Conservation (phyloP, 1,140 invertebrate species). For the Drosophila erecta region DNA sequence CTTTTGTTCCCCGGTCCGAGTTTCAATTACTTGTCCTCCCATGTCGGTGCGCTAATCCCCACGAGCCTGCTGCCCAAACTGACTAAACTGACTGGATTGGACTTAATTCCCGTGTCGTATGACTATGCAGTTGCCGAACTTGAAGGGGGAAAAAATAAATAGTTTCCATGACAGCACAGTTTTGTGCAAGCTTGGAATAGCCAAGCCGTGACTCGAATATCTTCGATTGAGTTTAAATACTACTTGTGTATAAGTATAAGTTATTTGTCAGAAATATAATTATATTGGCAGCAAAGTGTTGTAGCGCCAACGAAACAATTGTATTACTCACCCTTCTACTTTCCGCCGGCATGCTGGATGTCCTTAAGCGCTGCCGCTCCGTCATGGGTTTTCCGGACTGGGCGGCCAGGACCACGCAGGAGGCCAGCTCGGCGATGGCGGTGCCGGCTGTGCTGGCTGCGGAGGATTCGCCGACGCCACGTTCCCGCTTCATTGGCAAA, state of each 20-base stretch:
- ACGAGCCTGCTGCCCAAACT: conserved; percentile 3
- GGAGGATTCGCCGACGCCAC: conserved; percentile 60
- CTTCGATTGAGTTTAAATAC: conserved; percentile 1
- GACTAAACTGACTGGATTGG: conserved; percentile 8
- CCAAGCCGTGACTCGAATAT: neutral
- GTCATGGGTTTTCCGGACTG: conserved; percentile 29
- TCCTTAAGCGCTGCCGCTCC: conserved; percentile 76
- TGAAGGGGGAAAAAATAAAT: conserved; percentile 10
- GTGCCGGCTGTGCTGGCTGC: conserved; percentile 11
- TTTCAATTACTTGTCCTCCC: conserved; percentile 42
- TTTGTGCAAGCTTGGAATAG: neutral
- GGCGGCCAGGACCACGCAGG: conserved; percentile 2
- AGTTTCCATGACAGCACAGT: conserved; percentile 18
- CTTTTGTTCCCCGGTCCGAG: conserved; percentile 29
- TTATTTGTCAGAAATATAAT: neutral
- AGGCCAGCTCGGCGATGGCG: conserved; percentile 8
- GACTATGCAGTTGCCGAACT: conserved; percentile 5
- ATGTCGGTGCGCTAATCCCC: conserved; percentile 30
- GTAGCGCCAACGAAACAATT: too few relatives aligned
- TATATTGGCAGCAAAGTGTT: neutral
- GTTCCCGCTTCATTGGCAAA: conserved; percentile 48
- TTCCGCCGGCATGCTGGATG: conserved; percentile 84
- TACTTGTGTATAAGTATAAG: neutral
- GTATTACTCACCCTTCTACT: conserved; percentile 71
- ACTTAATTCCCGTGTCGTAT: neutral